Conservation (phyloP, 2,888 invertebrate species). For the Caenorhabditis imperialis region DNA sequence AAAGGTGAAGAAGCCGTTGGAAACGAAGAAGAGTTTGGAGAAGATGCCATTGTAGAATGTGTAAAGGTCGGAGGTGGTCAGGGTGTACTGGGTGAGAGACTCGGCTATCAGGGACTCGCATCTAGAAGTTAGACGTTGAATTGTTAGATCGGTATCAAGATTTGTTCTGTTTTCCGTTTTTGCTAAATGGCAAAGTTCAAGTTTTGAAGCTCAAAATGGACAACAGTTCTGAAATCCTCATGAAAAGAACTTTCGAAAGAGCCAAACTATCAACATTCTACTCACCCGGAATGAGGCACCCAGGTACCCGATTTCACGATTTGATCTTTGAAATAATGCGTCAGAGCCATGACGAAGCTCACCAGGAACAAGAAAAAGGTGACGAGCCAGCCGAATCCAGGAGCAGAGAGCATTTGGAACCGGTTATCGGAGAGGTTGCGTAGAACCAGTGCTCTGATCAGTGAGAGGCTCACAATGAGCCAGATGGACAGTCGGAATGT, state of each 20-base stretch:
- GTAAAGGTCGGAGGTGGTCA: conserved; percentile 17
- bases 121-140: too few relatives aligned
- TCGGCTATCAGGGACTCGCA: conserved; percentile 15
- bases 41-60: conserved; percentile 30
- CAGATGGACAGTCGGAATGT: conserved; percentile 19
- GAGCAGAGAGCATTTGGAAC: conserved; percentile 41
- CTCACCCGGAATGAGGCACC: conserved; percentile 21
- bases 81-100: conserved; percentile 5
- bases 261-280: too few relatives aligned
- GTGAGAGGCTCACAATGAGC: conserved; percentile 18
- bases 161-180: neutral
- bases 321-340: conserved; percentile 29
- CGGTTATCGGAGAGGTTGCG: conserved; percentile 26
- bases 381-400: conserved; percentile 37
- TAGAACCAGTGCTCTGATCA: conserved; percentile 17
- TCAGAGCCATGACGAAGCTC: conserved; percentile 25
- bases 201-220: too few relatives aligned
- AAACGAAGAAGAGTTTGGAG: conserved; percentile 13
- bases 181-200: neutral
- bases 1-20: conserved; percentile 29
- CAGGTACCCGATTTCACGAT: conserved; percentile 17
- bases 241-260: too few relatives aligned
- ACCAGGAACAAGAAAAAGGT: conserved; percentile 17
- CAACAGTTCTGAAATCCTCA: too few relatives aligned
- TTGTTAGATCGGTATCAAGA: too few relatives aligned